A percentile compares a stretch with the other conserved stretches of the same genome.
phyloP scores from a whole-genome alignment of 2,113 vertebrate genomes.

The Thamnaconus septentrionalis region DNA sequence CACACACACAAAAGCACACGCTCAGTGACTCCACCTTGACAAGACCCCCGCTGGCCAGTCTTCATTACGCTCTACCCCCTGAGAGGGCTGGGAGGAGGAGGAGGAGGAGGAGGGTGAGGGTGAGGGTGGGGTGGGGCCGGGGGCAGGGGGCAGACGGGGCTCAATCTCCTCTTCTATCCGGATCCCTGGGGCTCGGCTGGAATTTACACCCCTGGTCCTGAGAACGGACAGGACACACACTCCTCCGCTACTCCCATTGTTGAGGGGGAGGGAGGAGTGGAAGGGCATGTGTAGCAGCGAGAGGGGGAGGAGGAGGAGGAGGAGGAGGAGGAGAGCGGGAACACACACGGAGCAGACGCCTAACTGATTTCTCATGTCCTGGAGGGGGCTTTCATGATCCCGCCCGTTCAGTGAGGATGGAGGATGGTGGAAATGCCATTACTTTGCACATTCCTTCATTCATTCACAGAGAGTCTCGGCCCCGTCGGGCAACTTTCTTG shows the following conservation, averaged over 20 bases:
- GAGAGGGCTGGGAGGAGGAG: conserved; percentile 77
- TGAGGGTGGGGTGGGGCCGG: too few species aligned
- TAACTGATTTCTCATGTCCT: conserved; percentile 62
- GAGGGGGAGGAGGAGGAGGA: conserved; percentile 57
- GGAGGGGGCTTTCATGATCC: conserved; percentile 36
- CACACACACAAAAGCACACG: not conserved
- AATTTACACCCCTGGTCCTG: conserved; percentile 89
- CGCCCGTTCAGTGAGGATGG: conserved; percentile 39
- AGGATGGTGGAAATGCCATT: conserved; percentile 27
- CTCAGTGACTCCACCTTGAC: conserved; percentile 27
- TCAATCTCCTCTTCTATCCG: conserved; percentile 83
- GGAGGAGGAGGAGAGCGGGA: conserved; percentile 41
- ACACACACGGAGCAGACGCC: conserved; percentile 60
- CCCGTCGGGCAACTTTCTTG: too few species aligned
- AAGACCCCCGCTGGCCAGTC: conserved; percentile 82
- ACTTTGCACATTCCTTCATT: not conserved
- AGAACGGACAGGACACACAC: conserved; percentile 82
- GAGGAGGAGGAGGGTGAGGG: not conserved
- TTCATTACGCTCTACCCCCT: conserved; percentile 93
- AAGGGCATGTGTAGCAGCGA: not conserved
- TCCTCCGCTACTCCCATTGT: conserved; percentile 64
- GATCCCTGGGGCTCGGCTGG: conserved; percentile 84
- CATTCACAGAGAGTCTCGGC: not conserved
- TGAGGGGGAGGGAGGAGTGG: conserved; percentile 63
- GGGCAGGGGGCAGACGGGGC: conserved; percentile 75